phyloP scores from a whole-genome alignment of 2,113 vertebrate genomes.

The Spilogale gracilis region DNA sequence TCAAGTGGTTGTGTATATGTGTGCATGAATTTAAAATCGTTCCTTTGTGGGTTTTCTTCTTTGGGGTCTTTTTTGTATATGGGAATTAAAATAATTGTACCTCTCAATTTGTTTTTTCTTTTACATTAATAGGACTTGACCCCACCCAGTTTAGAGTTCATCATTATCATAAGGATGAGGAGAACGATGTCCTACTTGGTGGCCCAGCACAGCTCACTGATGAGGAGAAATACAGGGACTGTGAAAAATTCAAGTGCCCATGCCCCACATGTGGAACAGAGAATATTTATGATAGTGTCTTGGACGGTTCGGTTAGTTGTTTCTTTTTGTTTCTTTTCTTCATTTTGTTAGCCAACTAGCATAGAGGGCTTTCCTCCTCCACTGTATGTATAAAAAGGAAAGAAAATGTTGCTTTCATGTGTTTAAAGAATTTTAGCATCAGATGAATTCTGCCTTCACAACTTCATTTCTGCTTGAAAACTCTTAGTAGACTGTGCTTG shows the following conservation, averaged over 20 bases:
- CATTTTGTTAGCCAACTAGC: conserved; percentile 55
- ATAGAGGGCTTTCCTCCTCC: neutral
- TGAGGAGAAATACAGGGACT: conserved; percentile 97
- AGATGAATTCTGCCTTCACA: conserved; percentile 51
- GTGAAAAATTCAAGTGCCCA: conserved; percentile 94
- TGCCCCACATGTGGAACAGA: conserved; percentile 94
- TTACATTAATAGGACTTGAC: conserved; percentile 93
- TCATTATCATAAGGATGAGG: conserved; percentile 95
- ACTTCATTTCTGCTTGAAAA: conserved; percentile 61
- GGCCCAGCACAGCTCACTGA: conserved; percentile 95
- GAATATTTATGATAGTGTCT: conserved; percentile 96
- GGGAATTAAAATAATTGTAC: neutral
- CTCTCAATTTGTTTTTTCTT: conserved; percentile 80
- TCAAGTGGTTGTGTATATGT: conserved; percentile 62
- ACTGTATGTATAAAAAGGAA: neutral
- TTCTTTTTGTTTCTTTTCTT: conserved; percentile 69
- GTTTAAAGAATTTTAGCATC: conserved; percentile 57
- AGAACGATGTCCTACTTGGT: conserved; percentile 92
- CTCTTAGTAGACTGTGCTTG: conserved; percentile 11
- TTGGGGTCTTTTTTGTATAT: conserved; percentile 50
- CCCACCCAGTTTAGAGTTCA: conserved; percentile 95
- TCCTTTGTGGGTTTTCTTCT: conserved; percentile 76
- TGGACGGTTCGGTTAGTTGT: conserved; percentile 95
- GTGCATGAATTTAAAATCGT: conserved; percentile 58
- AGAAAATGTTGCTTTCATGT: conserved; percentile 19